A percentile compares a stretch with the other conserved stretches of the same genome.
Conservation (phyloP, 2,888 invertebrate species). For the Habrosyne pyritoides region DNA sequence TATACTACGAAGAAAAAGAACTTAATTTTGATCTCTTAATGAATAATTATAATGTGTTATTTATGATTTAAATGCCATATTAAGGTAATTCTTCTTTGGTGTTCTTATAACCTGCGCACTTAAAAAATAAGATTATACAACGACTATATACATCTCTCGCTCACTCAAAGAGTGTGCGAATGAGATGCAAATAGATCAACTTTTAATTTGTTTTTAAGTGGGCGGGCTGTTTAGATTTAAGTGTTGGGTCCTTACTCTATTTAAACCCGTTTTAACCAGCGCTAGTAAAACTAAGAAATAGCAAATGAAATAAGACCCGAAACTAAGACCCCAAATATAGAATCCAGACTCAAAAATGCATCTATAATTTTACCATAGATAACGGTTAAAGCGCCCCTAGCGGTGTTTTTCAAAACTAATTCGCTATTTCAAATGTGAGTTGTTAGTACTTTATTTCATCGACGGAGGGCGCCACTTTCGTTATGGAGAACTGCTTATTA, state of each 20-base stretch:
- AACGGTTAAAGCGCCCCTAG: background rate
- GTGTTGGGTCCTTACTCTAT: background rate
- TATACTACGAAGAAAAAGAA: constrained; percentile 4
- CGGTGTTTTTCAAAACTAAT: background rate
- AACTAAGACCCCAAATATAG: background rate
- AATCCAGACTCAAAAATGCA: background rate
- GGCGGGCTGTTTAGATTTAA: background rate
- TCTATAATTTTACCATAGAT: background rate
- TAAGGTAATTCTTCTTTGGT: constrained; percentile 72
- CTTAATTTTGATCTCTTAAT: constrained; percentile 76
- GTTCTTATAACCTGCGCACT: constrained; percentile 37
- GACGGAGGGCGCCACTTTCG: background rate
- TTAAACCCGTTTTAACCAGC: background rate
- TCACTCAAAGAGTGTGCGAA: background rate
- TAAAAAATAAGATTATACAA: background rate
- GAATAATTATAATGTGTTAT: constrained; percentile 71
- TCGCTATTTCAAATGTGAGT: background rate
- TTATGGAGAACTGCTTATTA: too few species aligned
- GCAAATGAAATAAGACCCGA: background rate
- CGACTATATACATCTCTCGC: background rate
- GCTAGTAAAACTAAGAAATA: constrained; percentile 2
- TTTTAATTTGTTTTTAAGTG: background rate
- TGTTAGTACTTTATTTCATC: background rate
- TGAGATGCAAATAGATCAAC: background rate
- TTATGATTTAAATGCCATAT: constrained; percentile 81